Percentiles rank a stretch among this genome's conserved stretches.
These are phyloP conservation scores for Melinaea menophilus DNA, from an alignment of 2,888 invertebrate species.

Conservation along the genomic window DNA sequence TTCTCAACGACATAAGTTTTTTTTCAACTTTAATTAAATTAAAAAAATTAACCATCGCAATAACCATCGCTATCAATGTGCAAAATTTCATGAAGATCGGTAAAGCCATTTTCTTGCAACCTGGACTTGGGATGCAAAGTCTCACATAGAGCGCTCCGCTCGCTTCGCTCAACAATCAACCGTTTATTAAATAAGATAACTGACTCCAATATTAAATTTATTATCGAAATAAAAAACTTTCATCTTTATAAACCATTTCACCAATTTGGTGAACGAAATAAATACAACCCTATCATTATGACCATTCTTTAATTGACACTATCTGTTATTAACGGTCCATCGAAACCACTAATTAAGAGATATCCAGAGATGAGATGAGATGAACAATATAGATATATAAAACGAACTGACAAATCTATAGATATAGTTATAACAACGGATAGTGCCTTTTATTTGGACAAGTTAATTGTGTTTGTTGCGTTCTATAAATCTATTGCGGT, in stretches of 20 bases:
- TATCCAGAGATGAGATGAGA: slow-evolving; percentile 36
- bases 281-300: slow-evolving; percentile 45
- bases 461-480: slow-evolving; percentile 8
- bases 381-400: slow-evolving; percentile 17
- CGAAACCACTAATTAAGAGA: slow-evolving; percentile 62
- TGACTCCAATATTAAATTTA: no score
- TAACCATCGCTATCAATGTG: no score
- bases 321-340: slow-evolving; percentile 57
- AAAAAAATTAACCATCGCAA: no score
- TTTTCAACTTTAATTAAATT: no score
- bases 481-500: no score
- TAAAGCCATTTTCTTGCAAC: no score
- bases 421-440: slow-evolving; percentile 13
- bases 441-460: slow-evolving; percentile 16
- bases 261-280: slow-evolving; percentile 52
- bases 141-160: no score
- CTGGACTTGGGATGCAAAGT: no score
- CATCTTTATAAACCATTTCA: slow-evolving; percentile 49
- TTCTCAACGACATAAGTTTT: no score
- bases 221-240: slow-evolving; percentile 23
- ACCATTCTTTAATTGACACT: slow-evolving; percentile 59
- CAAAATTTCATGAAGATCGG: no score
- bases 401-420: slow-evolving; percentile 16
- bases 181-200: no score
- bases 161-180: no score